Evolutionary conservation across 1,140 invertebrate species (phyloP).

Genomic region (Leptinotarsa texana): DNA sequence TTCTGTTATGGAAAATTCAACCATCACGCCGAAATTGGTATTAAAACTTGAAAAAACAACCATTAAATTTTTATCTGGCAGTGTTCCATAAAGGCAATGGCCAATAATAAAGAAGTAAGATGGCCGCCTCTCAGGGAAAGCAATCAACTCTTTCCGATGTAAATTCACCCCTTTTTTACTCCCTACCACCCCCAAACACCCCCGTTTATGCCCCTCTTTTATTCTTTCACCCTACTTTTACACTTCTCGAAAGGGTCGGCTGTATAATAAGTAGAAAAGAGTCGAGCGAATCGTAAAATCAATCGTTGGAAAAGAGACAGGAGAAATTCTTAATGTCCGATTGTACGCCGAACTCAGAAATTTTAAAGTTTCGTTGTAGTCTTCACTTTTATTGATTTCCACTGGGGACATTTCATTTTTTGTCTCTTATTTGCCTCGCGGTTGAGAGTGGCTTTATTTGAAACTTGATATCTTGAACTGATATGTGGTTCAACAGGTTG

Average conservation of each 20-base stretch:
- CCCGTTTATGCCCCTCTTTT: slow-evolving; percentile 49
- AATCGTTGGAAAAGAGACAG: slow-evolving; percentile 21
- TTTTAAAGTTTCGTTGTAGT: slow-evolving; percentile 30
- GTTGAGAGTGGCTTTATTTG: background rate
- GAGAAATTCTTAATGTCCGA: slow-evolving; percentile 34
- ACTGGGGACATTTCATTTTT: slow-evolving; percentile 2
- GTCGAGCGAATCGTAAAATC: slow-evolving; percentile 18
- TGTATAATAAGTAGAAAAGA: slow-evolving; percentile 39
- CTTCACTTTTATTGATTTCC: slow-evolving; percentile 30
- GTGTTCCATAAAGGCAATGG: slow-evolving; percentile 34
- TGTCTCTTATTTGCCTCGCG: background rate
- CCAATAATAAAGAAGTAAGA: slow-evolving; percentile 50
- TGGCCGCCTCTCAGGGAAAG: slow-evolving; percentile 48
- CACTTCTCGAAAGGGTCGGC: slow-evolving; percentile 46
- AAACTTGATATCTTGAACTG: background rate
- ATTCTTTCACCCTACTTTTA: slow-evolving; percentile 55
- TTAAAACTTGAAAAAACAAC: background rate
- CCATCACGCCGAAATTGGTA: background rate
- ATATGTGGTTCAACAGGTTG: background rate
- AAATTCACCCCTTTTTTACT: slow-evolving; percentile 49
- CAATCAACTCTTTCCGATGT: slow-evolving; percentile 54
- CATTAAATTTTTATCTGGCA: slow-evolving; percentile 24
- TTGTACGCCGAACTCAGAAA: slow-evolving; percentile 33
- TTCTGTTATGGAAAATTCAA: background rate
- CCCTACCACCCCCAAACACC: slow-evolving; percentile 42